These are phyloP conservation scores for Vultur gryphus DNA, from an alignment of 2,797 vertebrate genomes.

Conservation along the genomic window DNA sequence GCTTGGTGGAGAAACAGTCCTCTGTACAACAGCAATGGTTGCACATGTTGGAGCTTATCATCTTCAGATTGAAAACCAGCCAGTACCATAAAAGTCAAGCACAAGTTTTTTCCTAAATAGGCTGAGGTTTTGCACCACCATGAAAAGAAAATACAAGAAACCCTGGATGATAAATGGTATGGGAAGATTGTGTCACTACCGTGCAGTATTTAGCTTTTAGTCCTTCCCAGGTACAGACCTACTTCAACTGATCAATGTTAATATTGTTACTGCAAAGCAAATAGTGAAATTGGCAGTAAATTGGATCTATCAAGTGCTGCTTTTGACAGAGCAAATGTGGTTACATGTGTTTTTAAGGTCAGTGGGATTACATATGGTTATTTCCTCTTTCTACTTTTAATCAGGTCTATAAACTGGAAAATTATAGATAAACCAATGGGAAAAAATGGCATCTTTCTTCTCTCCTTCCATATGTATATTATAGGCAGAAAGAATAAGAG, in stretches of 20 bases:
- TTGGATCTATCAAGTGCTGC: background rate
- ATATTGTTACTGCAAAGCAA: background rate
- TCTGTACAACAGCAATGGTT: background rate
- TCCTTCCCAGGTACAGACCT: background rate
- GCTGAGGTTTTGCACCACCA: background rate
- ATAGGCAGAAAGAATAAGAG: background rate
- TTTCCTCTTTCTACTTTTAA: background rate
- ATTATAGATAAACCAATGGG: background rate
- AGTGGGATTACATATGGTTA: background rate
- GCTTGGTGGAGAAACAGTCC: background rate
- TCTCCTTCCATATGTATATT: background rate
- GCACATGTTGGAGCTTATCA: background rate
- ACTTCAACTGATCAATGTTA: background rate
- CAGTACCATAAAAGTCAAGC: background rate
- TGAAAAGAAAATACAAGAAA: background rate
- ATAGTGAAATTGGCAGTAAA: conserved; percentile 5
- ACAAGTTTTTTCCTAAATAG: background rate
- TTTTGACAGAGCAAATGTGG: background rate
- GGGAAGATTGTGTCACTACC: background rate
- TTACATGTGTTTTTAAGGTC: background rate
- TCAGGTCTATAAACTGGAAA: background rate
- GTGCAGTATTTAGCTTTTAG: background rate
- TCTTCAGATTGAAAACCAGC: background rate
- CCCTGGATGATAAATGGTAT: background rate
- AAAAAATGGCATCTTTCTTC: background rate